Base-by-base conservation (phyloP, 1,140 invertebrate genomes). In the Colletes latitarsis region DNA sequence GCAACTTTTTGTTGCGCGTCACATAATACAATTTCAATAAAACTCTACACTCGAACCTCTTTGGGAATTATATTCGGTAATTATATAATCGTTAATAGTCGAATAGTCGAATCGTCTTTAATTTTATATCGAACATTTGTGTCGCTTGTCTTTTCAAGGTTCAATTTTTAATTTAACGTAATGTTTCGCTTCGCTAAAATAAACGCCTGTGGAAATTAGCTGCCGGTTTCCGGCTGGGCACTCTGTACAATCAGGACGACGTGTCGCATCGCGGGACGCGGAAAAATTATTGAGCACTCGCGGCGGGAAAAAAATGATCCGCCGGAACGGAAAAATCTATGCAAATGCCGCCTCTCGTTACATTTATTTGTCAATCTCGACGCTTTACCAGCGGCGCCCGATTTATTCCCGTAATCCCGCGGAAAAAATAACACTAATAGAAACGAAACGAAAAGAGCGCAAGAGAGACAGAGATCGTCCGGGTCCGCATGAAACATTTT, bases 371-470 rank as follows among this genome's bases (percentile, higher is more conserved):
- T 77, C 64, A 58, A 69, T 77, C 53, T 55, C 41, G 15, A 8
- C 8, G 41, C 3, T 43, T n/a, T 10, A 15, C 15, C 53, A 5
- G 55, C 53, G n/a, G 15, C 19, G 30, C 8, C 41, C 41, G 76
- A 78, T 55, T 71, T 72, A 72, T 78, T 55, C 14, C 8, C 14
- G 69, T 78, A 78, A 78, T 78, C 46, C 69, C 39, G 8, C 43
- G 49, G 41, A 30, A 43, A 72, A 72, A 78, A 78, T 72, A 72
- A 43, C 62, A 72, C 52, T 53, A 69, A 62, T 17, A 62, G 58
- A 41, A 71, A 63, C 57, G 46, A 41, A 77, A 63, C 57, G 63
- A 72, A 39, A n/a, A 6, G 9, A 17, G 39, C 6, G 5, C 3
- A 43, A 41, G 19, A n/a, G 21, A 30, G 14, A 53, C 4, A 41